Percentiles rank a stretch among this genome's conserved stretches.
phyloP scores from a whole-genome alignment of 1,140 invertebrate species.

The Pachypeltis micranthus region DNA sequence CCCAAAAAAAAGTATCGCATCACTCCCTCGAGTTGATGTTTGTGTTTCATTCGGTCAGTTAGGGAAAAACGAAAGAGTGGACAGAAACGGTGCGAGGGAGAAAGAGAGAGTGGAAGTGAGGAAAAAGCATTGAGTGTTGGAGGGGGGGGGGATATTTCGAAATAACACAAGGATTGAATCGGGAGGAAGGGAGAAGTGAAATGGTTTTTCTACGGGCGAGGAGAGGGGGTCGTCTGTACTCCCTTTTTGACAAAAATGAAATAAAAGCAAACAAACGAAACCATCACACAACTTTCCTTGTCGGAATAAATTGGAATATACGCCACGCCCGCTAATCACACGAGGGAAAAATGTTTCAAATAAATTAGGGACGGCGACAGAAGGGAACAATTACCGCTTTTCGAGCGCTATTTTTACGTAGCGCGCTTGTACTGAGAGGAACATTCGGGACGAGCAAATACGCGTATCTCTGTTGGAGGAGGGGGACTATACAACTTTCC shows the following conservation, averaged over 20 bases:
- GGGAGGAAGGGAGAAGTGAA: not conserved
- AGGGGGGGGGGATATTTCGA: not conserved
- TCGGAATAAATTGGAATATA: no score
- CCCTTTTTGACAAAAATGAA: not conserved
- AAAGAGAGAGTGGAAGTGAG: not conserved
- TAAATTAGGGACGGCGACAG: no score
- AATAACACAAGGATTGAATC: not conserved
- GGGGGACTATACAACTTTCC: no score
- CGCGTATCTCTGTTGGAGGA: no score
- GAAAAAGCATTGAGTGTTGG: not conserved
- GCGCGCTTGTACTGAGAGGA: no score
- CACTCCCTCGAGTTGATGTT: not conserved
- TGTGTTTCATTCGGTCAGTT: constrained; percentile 5
- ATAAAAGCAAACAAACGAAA: not conserved
- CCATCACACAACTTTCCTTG: no score
- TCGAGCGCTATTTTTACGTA: no score
- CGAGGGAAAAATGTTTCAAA: no score
- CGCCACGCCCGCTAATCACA: no score
- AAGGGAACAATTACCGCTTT: no score
- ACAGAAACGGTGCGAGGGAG: not conserved
- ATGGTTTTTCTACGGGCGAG: not conserved
- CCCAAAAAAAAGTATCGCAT: not conserved
- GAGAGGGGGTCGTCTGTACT: not conserved
- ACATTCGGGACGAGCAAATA: no score
- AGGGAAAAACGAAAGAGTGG: not conserved